Base-by-base conservation (phyloP, 1,140 invertebrate genomes). In the Branchinecta lindahli region DNA sequence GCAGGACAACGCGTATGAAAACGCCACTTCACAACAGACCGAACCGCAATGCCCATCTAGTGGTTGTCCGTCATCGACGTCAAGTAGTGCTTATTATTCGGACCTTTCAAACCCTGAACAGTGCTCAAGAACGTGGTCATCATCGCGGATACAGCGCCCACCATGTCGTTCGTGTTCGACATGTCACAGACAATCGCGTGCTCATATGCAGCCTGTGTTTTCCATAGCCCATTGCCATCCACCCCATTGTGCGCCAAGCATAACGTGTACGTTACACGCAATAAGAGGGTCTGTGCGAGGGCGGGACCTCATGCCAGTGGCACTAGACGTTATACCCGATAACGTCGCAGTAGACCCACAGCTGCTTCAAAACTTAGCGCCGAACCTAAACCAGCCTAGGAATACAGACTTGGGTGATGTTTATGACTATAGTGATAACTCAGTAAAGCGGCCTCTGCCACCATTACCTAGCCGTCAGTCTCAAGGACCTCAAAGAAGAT, bases 41-140 rank as follows among this genome's bases (percentile, higher is more conserved):
- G 75, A 72, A 15, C 52, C 18, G 12, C 69, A 45, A 68, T 44
- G 45, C 44, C 71, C 61, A 66, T 70, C 66, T 45, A 67, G 67
- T 44, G 71, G 70, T 45, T 47, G 70, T 46, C 47, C 66, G 65
- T 69, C 73, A 7, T 73, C 73, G 12, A 72, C 73, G 20, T 66
- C 75, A 8, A 75, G 74, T 12, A 74, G 73, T 21, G 75, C 75
- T 5, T 76, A 76, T 66, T 76, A 76, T 68, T 76, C 75, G 8
- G 75, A 76, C 68, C 65, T 75, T 6, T 75, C 74, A 4, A 72
- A 69, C 21, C 71, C 71, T 65, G 73, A 67, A 46, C 72, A 69
- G 67, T 70, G 72, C 68, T 72, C 68, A 47, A 71, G 47, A 70
- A 72, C 47, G 71, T 72, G 45, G 70, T 70, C 45, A 74, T 74